These are phyloP conservation scores for Strigops habroptila DNA, from an alignment of 2,113 vertebrate species.

Conservation along the genomic window DNA sequence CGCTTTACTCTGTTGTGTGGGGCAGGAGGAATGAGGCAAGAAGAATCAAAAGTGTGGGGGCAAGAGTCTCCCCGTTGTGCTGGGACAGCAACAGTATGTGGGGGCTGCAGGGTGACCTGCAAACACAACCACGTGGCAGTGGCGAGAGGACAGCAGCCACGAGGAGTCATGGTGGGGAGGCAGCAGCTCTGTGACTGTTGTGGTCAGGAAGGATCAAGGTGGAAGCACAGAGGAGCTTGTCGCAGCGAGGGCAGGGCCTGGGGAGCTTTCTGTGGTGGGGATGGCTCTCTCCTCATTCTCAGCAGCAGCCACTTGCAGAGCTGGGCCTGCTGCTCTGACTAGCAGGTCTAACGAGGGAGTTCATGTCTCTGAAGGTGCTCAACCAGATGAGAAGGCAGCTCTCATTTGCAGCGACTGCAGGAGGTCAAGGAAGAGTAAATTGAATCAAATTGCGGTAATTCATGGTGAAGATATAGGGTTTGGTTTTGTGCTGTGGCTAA, in stretches of 20 bases:
- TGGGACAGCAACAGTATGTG: rapidly evolving
- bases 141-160: background rate
- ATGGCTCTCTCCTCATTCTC: background rate
- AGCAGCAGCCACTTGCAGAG: background rate
- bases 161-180: background rate
- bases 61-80: background rate
- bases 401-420: rapidly evolving
- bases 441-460: background rate
- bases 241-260: background rate
- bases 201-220: rapidly evolving
- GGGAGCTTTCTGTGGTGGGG: rapidly evolving
- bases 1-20: background rate
- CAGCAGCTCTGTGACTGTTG: background rate
- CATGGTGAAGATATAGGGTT: background rate
- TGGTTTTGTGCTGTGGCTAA: background rate
- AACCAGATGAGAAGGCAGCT: background rate
- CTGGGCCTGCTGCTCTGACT: background rate
- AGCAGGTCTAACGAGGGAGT: rapidly evolving
- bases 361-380: background rate
- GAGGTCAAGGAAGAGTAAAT: background rate
- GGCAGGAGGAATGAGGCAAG: background rate
- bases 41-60: background rate
- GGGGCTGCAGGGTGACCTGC: background rate
- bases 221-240: background rate
- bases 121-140: rapidly evolving